These are phyloP conservation scores for Drosophila sp. DNA, from an alignment of 1,140 invertebrate species.

Conservation along the genomic window DNA sequence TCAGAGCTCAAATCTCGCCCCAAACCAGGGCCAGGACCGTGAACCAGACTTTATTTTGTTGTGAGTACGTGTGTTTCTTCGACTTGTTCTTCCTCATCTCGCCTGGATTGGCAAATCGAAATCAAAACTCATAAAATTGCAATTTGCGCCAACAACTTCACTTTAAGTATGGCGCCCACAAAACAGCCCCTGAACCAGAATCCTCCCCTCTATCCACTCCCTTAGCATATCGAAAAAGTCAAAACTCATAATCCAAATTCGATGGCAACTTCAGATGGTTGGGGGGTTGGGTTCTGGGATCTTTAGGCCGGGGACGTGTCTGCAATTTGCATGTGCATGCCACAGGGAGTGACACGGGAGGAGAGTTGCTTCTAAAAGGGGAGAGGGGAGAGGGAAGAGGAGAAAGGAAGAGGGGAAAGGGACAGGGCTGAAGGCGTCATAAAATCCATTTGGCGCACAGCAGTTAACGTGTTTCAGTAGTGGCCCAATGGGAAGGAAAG, in stretches of 20 bases:
- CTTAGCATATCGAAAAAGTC: not conserved
- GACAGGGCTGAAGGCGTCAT: slow-evolving; percentile 48
- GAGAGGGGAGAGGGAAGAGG: not conserved
- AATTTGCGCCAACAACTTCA: slow-evolving; percentile 75
- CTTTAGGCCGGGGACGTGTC: slow-evolving; percentile 65
- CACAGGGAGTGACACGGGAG: slow-evolving; percentile 19
- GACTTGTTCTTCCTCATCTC: not conserved
- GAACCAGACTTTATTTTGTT: slow-evolving; percentile 22
- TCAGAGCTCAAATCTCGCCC: not conserved
- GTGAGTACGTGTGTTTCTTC: slow-evolving; percentile 10
- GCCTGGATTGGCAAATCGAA: slow-evolving; percentile 60
- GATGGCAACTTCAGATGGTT: not conserved
- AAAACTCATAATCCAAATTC: slow-evolving; percentile 13
- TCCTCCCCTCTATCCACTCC: not conserved
- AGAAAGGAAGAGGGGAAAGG: not conserved
- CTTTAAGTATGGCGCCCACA: slow-evolving; percentile 42
- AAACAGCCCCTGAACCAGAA: not conserved
- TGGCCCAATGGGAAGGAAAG: not conserved
- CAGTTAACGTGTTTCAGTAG: slow-evolving; percentile 63
- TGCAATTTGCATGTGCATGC: slow-evolving; percentile 80
- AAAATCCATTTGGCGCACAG: slow-evolving; percentile 77
- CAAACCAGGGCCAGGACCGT: slow-evolving; percentile 6
- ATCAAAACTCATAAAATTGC: slow-evolving; percentile 82
- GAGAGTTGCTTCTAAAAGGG: slow-evolving; percentile 2
- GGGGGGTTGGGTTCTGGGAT: slow-evolving; percentile 35